Evolutionary conservation across 2,113 vertebrate genomes (phyloP), one percentile per base, ranked within the genome.

Genomic region (Semnornis frantzii): DNA sequence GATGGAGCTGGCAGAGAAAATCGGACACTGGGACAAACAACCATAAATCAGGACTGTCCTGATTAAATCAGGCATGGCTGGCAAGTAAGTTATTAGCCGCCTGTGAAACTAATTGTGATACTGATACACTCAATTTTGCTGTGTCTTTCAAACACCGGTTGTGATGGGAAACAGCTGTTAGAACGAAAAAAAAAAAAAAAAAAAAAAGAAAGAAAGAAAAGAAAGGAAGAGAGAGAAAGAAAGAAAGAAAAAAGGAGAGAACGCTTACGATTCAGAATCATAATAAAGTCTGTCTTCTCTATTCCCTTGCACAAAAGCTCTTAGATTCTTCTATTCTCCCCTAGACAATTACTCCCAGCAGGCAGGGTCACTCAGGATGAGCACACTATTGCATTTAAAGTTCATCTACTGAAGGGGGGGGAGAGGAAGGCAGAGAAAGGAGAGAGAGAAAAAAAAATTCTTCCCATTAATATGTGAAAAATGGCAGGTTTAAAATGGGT

Each of bases 151-250:
- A 97, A 97, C 97, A 96, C 96, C 5, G 73, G 96, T 96, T 94
- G 96, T 97, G 97, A 98, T 97, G 97, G 97, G 96, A 97, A 98
- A 97, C 97, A 98, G 97, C 97, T 97, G 97, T 96, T 96, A 96
- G 96, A 95, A 92, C 87, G 87, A 6, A 28, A 16, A 58, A 63
- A 39, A 86, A 48, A 63, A 13, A 21, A 50, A 50, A 50, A 50
- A 50, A 90, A 91, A 92, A 92, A 89, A 60, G 68, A 58, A 69
- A 37, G n/a, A 85, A 18, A 46, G 14, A 13, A 52, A 7, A 13
- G 9, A 52, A 24, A 66, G 6, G 91, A 52, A 70, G 17, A 3
- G 15, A 33, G 15, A n/a, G 12, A 68, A 21, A 82, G 15, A 63
- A 5, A 89, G 33, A 92, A 72, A 87, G 79, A 92, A 92, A 92